These are phyloP conservation scores for Sinocyclocheilus anshuiensis DNA, from an alignment of 2,113 vertebrate species.

Conservation along the genomic window DNA sequence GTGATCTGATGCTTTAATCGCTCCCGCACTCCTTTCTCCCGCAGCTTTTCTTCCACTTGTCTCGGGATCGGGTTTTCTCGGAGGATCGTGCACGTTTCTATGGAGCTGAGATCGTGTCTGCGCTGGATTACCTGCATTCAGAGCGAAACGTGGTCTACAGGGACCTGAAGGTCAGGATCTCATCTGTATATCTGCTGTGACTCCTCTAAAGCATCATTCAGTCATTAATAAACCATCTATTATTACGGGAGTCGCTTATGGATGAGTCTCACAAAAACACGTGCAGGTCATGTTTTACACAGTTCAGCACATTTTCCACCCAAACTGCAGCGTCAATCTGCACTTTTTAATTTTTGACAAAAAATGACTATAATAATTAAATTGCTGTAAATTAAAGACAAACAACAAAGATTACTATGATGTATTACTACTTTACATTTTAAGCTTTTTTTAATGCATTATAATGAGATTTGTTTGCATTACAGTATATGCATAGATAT, in stretches of 20 bases:
- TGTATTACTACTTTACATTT: too few relatives aligned
- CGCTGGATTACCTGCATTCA: conserved; percentile 92
- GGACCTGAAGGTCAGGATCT: conserved; percentile 89
- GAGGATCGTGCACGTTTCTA: conserved; percentile 97
- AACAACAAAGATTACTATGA: too few relatives aligned
- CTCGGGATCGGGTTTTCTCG: conserved; percentile 92
- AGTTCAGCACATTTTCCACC: background rate
- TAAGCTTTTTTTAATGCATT: too few relatives aligned
- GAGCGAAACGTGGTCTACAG: conserved; percentile 96
- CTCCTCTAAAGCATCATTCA: too few relatives aligned
- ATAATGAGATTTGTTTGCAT: too few relatives aligned
- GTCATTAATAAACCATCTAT: background rate
- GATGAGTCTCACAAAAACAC: background rate
- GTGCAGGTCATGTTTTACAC: too few relatives aligned
- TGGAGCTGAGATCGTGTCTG: conserved; percentile 94
- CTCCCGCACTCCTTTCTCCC: conserved; percentile 15
- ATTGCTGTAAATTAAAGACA: too few relatives aligned
- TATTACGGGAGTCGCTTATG: background rate
- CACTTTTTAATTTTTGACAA: too few relatives aligned
- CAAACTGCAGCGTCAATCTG: too few relatives aligned
- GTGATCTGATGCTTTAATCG: background rate
- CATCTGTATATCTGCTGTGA: too few relatives aligned
- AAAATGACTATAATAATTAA: too few relatives aligned
- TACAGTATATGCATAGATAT: too few relatives aligned
- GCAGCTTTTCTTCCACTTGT: conserved; percentile 95